Evolutionary conservation across 1,140 invertebrate species (phyloP).

Genomic region (Tribolium castaneum): DNA sequence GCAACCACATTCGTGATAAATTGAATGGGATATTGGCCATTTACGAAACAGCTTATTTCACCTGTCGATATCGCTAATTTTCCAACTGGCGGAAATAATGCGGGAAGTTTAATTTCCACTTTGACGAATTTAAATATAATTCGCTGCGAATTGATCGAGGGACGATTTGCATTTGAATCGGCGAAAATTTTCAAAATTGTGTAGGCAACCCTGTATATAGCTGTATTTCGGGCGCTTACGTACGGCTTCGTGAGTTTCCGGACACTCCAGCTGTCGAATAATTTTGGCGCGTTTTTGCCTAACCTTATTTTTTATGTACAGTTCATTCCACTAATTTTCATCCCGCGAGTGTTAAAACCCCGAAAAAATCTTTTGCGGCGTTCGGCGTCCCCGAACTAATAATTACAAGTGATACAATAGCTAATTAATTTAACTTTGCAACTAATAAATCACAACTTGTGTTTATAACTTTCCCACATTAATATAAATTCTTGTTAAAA

Average conservation of each 20-base stretch:
- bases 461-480: conserved; percentile 7
- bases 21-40: conserved; percentile 42
- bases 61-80: conserved; percentile 50
- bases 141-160: conserved; percentile 22
- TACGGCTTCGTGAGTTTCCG: not conserved
- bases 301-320: not conserved
- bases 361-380: not conserved
- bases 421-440: conserved; percentile 13
- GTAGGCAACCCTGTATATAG: not conserved
- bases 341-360: not conserved
- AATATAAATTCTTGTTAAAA: conserved; percentile 33
- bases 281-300: not conserved
- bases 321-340: conserved; percentile 15
- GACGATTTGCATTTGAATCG: not conserved
- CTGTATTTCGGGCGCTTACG: not conserved
- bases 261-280: not conserved
- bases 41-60: conserved; percentile 48
- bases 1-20: conserved; percentile 26
- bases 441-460: conserved; percentile 24
- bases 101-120: conserved; percentile 45
- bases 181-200: not conserved
- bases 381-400: not conserved
- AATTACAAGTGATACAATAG: not conserved
- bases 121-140: conserved; percentile 37
- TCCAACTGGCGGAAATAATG: conserved; percentile 27